Conservation (phyloP, 37 sponge, comb jelly and placozoan species). For the Ianthella basta region DNA sequence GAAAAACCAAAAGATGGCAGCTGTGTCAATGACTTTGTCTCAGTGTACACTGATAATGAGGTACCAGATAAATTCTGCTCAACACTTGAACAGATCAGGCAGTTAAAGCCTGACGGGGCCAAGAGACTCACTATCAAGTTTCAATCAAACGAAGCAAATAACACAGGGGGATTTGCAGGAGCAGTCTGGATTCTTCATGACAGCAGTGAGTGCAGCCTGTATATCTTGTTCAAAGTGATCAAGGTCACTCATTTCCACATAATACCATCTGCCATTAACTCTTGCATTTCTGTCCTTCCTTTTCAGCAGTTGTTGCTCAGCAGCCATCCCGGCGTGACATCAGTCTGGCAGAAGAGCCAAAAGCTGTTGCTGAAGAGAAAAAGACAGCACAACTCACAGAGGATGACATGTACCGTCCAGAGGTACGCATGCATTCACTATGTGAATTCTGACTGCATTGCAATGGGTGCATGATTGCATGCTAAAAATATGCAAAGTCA, state of each 20-base stretch:
- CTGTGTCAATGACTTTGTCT: slow-evolving; percentile 11
- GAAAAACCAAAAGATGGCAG: background rate
- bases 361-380: too few species aligned
- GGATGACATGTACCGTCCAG: too few species aligned
- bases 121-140: background rate
- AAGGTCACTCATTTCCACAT: too few species aligned
- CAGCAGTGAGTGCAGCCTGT: background rate
- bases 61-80: slow-evolving; percentile 5
- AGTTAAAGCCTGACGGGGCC: background rate
- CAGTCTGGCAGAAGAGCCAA: too few species aligned
- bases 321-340: too few species aligned
- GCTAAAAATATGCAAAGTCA: background rate
- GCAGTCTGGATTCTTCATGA: background rate
- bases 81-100: background rate
- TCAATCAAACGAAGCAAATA: slow-evolving; percentile 11
- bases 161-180: background rate
- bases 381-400: too few species aligned
- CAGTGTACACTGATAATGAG: background rate
- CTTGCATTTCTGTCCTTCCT: background rate
- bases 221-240: too few species aligned
- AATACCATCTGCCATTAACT: too few species aligned
- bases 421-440: too few species aligned
- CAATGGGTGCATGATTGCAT: too few species aligned
- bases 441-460: too few species aligned
- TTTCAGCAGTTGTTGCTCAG: background rate